These are phyloP conservation scores for Anhinga rufa DNA, from an alignment of 2,113 vertebrate genomes.

Conservation along the genomic window DNA sequence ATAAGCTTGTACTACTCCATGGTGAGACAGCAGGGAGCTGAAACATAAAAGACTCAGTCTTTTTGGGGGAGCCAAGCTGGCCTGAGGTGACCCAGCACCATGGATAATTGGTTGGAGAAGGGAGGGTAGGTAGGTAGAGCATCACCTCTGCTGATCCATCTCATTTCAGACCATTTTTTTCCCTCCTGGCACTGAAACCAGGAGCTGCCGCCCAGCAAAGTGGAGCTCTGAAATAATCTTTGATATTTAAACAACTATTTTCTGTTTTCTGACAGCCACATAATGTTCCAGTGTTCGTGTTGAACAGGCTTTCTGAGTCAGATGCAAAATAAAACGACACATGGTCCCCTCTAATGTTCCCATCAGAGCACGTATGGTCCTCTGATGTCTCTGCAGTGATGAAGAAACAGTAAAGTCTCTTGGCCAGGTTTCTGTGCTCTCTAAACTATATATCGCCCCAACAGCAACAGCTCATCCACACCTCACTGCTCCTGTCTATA, in stretches of 20 bases:
- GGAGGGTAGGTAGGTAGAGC: not conserved
- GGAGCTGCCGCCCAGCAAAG: not conserved
- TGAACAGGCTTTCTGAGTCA: slow-evolving; percentile 35
- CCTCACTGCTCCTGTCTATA: not conserved
- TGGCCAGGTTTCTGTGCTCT: not conserved
- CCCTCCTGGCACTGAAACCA: not conserved
- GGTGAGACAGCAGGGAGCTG: not conserved
- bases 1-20: not conserved
- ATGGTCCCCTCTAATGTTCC: slow-evolving; percentile 27
- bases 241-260: slow-evolving; percentile 43
- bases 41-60: not conserved
- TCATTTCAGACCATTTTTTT: not conserved
- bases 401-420: not conserved
- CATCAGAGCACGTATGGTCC: not conserved
- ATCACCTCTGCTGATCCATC: not conserved
- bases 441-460: not conserved
- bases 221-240: slow-evolving; percentile 19
- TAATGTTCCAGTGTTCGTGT: not conserved
- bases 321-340: not conserved
- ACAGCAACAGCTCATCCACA: not conserved
- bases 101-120: not conserved
- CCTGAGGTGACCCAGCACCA: not conserved
- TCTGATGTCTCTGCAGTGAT: not conserved
- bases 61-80: not conserved
- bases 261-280: slow-evolving; percentile 48